A percentile compares a stretch with the other conserved stretches of the same genome.
phyloP scores from a whole-genome alignment of 2,888 invertebrate genomes.

The Idaea straminata region DNA sequence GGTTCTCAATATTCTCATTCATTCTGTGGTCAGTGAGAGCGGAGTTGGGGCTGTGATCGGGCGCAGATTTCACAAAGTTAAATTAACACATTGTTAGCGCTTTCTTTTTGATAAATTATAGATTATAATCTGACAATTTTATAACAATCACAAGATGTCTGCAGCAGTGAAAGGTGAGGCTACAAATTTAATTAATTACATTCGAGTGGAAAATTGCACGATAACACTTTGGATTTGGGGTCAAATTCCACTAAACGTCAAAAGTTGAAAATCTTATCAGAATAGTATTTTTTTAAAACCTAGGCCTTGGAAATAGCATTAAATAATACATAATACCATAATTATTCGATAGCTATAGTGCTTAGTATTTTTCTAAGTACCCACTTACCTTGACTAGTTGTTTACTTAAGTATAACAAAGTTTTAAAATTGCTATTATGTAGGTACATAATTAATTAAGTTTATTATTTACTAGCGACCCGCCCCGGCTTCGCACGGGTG shows the following conservation, averaged over 20 bases:
- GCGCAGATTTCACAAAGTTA: conserved; percentile 13
- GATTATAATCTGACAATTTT: background rate
- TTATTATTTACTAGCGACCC: too few relatives aligned
- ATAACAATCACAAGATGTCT: conserved; percentile 49
- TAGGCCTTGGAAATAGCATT: too few relatives aligned
- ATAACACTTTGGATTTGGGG: background rate
- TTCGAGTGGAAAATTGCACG: background rate
- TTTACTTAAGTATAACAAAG: too few relatives aligned
- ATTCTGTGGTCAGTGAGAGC: conserved; percentile 17
- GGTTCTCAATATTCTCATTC: conserved; percentile 31
- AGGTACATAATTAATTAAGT: too few relatives aligned
- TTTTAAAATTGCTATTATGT: too few relatives aligned
- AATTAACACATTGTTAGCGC: conserved; percentile 18
- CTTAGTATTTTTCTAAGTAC: too few relatives aligned
- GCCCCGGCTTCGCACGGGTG: too few relatives aligned
- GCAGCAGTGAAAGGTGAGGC: conserved; percentile 66
- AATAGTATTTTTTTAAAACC: background rate
- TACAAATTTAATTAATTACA: background rate
- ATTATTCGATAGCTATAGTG: too few relatives aligned
- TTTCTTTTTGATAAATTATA: conserved; percentile 9
- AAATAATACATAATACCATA: too few relatives aligned
- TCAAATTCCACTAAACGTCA: conserved; percentile 1
- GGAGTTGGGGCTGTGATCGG: background rate
- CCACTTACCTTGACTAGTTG: too few relatives aligned
- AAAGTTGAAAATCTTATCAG: background rate